Evolutionary conservation across 2,113 vertebrate species (phyloP), one percentile per base, ranked within the genome.

Genomic region (Xerus inauris): DNA sequence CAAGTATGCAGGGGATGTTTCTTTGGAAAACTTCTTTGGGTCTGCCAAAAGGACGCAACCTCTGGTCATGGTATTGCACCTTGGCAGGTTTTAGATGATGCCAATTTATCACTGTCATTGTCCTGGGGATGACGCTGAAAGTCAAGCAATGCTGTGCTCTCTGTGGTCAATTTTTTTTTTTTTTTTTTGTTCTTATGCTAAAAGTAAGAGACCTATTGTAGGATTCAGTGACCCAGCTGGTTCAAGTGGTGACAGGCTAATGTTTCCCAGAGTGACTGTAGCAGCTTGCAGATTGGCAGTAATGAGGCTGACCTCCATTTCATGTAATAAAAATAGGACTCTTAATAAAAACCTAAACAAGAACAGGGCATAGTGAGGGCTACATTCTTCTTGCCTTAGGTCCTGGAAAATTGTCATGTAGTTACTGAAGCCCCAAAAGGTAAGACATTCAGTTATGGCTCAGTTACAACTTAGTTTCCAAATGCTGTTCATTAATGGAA

Each of bases 251-350:
- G 80, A 96, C 89, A 94, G 84, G 80, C 96, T 97, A 97, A 97
- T 94, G 96, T 96, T 87, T 97, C 91, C 89, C 92, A 80, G 79
- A 83, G 84, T 92, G 94, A 94, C 64, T 87, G 47, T 93, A 93
- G 89, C 65, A 94, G 94, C 94, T 89, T 96, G 79, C 54, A 96
- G 93, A 95, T 87, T 96, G 96, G 89, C 84, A 85, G 83, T 94
- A 77, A 92, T 94, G 96, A 94, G 96, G 93, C 79, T 6, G 22
- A 95, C 89, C 87, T 87, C 93, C 54, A 64, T 84, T 89, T 79
- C 65, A 69, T 91, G 83, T 72, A 89, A 95, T 94, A 97, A 95
- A 95, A 95, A 84, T 71, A 57, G 49, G 86, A 95, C 93, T 94
- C 73, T 85, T 96, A 94, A 87, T 89, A 94, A 89, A 94, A 96